Evolutionary conservation across 2,888 invertebrate species (phyloP).

Genomic region (Alsophila aescularia): DNA sequence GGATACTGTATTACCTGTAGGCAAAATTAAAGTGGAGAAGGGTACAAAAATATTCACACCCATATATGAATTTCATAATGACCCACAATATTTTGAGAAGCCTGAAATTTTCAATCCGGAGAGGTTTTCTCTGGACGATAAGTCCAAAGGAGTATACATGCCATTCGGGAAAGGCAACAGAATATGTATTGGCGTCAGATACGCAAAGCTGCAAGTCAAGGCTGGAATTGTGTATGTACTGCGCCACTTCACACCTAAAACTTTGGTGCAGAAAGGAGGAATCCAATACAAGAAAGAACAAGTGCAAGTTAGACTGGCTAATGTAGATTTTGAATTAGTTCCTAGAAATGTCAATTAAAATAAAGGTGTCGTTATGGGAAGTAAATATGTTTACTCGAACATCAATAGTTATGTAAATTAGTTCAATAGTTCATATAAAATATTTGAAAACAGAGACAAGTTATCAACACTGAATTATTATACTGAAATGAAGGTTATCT

Average conservation of each 20-base stretch:
- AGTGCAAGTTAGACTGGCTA: conserved; percentile 48
- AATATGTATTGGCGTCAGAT: conserved; percentile 41
- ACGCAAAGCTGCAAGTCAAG: conserved; percentile 42
- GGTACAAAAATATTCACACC: conserved; percentile 59
- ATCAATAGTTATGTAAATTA: too few species aligned
- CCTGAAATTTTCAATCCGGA: conserved; percentile 66
- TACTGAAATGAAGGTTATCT: too few species aligned
- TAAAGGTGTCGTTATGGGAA: too few species aligned
- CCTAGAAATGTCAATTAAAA: conserved; percentile 8
- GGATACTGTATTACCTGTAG: conserved; percentile 58
- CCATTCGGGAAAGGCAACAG: conserved; percentile 61
- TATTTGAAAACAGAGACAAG: too few species aligned
- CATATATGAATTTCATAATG: conserved; percentile 64
- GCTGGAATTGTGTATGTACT: conserved; percentile 23
- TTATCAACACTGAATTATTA: too few species aligned
- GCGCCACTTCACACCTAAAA: conserved; percentile 18
- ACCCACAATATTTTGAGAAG: conserved; percentile 68
- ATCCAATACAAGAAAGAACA: conserved; percentile 42
- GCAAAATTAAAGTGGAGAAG: conserved; percentile 60
- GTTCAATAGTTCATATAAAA: too few species aligned
- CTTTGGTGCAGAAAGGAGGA: conserved; percentile 46
- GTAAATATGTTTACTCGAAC: too few species aligned
- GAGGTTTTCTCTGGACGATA: conserved; percentile 43
- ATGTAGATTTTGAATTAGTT: conserved; percentile 17
- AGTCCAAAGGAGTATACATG: conserved; percentile 48